phyloP scores from a whole-genome alignment of 1,140 invertebrate species.

The Leptonema lineaticorne region DNA sequence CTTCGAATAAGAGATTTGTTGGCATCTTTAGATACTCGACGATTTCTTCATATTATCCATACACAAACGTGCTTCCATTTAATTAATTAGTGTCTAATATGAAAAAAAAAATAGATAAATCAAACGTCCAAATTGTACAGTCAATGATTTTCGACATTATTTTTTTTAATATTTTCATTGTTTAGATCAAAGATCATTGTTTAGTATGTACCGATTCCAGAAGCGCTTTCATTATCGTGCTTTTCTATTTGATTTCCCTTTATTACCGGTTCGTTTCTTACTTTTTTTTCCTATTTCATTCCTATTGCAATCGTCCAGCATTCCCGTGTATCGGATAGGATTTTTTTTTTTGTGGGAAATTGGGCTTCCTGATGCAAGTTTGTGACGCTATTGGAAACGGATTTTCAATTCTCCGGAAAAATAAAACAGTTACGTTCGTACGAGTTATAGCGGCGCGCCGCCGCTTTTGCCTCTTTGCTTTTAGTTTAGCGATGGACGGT shows the following conservation, averaged over 20 bases:
- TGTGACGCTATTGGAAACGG: conserved; percentile 14
- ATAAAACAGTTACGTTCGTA: conserved; percentile 3
- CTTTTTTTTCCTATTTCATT: conserved; percentile 27
- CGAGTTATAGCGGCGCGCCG: conserved; percentile 4
- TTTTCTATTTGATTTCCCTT: no score
- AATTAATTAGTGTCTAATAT: no score
- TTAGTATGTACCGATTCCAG: no score
- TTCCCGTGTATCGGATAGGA: neutral
- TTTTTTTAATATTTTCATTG: neutral
- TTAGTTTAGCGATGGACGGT: neutral
- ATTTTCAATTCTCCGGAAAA: conserved; percentile 21
- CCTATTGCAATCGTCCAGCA: conserved; percentile 8
- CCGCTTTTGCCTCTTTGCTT: neutral
- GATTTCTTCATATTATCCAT: neutral
- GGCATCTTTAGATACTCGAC: no score
- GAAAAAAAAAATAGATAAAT: no score
- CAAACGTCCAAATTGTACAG: no score
- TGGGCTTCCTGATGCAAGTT: conserved; percentile 1
- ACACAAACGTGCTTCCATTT: no score
- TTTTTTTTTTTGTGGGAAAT: conserved; percentile 21
- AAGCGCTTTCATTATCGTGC: neutral
- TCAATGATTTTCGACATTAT: no score
- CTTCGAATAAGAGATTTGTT: neutral
- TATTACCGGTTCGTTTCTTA: conserved; percentile 23
- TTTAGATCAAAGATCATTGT: no score